These are phyloP conservation scores for Metopia argyrocephala DNA, from an alignment of 2,888 invertebrate genomes.

Conservation along the genomic window DNA sequence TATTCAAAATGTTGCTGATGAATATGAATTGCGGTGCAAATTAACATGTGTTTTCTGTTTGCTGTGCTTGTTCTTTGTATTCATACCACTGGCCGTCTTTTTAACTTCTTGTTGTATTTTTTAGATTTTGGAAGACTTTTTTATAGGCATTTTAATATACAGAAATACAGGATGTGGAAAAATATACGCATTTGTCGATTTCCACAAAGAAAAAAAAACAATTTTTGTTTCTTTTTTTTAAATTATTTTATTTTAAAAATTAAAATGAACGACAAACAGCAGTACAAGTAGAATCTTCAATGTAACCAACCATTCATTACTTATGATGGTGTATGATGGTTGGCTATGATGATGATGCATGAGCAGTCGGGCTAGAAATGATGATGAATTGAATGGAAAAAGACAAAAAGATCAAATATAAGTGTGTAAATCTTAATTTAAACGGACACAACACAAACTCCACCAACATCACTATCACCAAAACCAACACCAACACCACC, in stretches of 20 bases:
- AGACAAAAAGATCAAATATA: slow-evolving; percentile 36
- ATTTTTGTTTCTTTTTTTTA: too few relatives aligned
- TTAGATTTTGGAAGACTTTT: background rate
- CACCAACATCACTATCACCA: background rate
- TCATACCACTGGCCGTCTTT: slow-evolving; percentile 26
- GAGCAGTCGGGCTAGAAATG: background rate
- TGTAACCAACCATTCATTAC: slow-evolving; percentile 49
- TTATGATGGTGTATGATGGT: slow-evolving; percentile 23
- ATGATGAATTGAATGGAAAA: slow-evolving; percentile 20
- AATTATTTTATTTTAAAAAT: slow-evolving; percentile 26
- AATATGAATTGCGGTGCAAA: slow-evolving; percentile 58
- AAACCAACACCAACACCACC: slow-evolving; percentile 15
- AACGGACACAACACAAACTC: slow-evolving; percentile 46
- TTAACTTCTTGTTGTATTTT: slow-evolving; percentile 36
- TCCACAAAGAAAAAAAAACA: slow-evolving; percentile 6
- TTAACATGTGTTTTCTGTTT: slow-evolving; percentile 50
- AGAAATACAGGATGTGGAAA: slow-evolving; percentile 58
- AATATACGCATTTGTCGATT: slow-evolving; percentile 51
- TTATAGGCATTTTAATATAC: slow-evolving; percentile 3
- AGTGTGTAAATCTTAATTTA: slow-evolving; percentile 60
- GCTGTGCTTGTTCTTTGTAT: background rate
- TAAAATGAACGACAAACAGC: background rate
- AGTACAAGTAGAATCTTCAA: background rate
- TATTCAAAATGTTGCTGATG: slow-evolving; percentile 50
- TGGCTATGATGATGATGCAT: slow-evolving; percentile 10